phyloP scores from a whole-genome alignment of 2,113 vertebrate species.

The Alexandromys fortis region DNA sequence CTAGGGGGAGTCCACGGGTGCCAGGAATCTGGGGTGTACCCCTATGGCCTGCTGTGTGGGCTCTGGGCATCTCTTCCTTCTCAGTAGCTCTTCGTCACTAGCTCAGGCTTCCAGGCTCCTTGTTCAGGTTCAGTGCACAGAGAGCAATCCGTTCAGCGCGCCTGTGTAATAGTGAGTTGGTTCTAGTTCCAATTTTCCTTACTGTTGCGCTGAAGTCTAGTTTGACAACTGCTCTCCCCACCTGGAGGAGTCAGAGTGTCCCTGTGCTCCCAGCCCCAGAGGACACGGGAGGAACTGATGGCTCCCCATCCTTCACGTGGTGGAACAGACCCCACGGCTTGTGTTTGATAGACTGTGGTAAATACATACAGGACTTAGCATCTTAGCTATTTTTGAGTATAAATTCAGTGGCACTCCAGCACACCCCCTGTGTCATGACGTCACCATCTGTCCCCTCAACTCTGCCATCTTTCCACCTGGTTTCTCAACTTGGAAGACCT shows the following conservation, averaged over 20 bases:
- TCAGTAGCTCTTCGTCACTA: background rate
- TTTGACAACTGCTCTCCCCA: background rate
- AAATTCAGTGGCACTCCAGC: background rate
- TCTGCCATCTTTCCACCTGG: background rate
- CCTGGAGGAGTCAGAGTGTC: background rate
- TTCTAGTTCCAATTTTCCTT: background rate
- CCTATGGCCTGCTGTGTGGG: background rate
- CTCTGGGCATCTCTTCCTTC: background rate
- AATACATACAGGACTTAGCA: background rate
- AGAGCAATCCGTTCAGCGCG: fast-evolving
- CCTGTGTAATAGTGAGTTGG: background rate
- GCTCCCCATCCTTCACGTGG: background rate
- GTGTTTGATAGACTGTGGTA: background rate
- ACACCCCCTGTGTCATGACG: fast-evolving
- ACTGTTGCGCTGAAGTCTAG: background rate
- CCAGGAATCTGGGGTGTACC: background rate
- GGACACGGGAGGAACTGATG: background rate
- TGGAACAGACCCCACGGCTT: background rate
- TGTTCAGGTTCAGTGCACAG: background rate
- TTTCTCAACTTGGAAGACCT: background rate
- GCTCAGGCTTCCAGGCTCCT: background rate
- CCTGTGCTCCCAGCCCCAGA: background rate
- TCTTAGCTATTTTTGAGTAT: background rate
- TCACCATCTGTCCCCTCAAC: background rate
- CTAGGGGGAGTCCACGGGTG: background rate